A percentile compares a stretch with the other conserved stretches of the same genome.
Conservation (phyloP, 2,888 invertebrate species). For the Leptopilina myrica region DNA sequence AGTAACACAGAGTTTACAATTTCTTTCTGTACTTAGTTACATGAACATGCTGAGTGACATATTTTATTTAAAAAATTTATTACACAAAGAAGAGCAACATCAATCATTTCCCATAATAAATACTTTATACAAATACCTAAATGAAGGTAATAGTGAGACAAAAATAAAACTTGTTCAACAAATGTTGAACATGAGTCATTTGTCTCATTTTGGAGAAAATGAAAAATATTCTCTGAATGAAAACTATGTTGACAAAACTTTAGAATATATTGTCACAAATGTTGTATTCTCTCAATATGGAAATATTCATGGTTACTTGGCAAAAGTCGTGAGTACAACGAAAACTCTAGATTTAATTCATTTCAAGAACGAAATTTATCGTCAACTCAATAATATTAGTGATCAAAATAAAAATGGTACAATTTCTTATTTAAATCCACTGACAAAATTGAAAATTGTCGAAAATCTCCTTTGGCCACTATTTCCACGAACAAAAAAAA, state of each 20-base stretch:
- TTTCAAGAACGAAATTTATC: background rate
- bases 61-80: background rate
- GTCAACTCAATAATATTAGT: background rate
- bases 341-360: background rate
- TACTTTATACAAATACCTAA: background rate
- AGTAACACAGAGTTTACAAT: background rate
- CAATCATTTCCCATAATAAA: background rate
- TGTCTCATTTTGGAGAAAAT: background rate
- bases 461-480: background rate
- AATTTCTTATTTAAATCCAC: background rate
- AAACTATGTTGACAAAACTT: background rate
- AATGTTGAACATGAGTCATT: background rate
- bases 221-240: background rate
- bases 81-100: constrained; percentile 1
- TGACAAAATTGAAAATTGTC: background rate
- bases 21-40: background rate
- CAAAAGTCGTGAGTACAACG: background rate
- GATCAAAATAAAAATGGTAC: background rate
- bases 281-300: background rate
- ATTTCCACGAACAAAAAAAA: background rate
- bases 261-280: background rate
- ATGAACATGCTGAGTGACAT: background rate
- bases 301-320: background rate
- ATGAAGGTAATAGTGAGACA: background rate
- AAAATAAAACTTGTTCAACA: background rate